These are phyloP conservation scores for Novumbra hubbsi DNA, from an alignment of 2,797 vertebrate genomes.

Conservation along the genomic window DNA sequence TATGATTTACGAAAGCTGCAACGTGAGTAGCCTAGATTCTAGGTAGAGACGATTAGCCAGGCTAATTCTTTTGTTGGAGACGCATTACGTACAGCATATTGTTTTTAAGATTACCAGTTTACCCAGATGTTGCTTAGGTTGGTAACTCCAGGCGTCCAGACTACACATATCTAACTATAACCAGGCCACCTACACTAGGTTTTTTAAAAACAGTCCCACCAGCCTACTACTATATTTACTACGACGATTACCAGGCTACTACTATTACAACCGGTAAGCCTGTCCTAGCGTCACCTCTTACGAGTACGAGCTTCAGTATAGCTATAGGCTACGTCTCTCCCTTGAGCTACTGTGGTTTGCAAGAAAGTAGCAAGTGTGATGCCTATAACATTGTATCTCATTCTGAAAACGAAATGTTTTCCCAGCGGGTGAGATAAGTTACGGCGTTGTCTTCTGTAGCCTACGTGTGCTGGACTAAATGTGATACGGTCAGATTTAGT, in stretches of 20 bases:
- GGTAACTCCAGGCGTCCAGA: constrained; percentile 33
- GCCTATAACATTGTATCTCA: constrained; percentile 26
- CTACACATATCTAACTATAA: constrained; percentile 22
- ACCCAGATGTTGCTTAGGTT: constrained; percentile 8
- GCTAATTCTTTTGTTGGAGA: constrained; percentile 69
- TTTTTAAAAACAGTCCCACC: constrained; percentile 16
- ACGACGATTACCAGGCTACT: constrained; percentile 48
- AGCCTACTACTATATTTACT: constrained; percentile 39
- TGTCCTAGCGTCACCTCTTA: constrained; percentile 73
- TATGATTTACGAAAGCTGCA: not conserved
- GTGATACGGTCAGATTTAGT: constrained; percentile 23
- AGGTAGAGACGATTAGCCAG: constrained; percentile 58
- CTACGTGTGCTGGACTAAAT: constrained; percentile 9
- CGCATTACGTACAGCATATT: constrained; percentile 44
- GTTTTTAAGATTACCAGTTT: constrained; percentile 59
- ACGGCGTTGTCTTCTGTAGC: constrained; percentile 13
- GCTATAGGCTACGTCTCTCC: constrained; percentile 39
- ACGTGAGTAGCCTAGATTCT: constrained; percentile 32
- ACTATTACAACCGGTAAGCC: constrained; percentile 43
- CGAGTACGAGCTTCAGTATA: constrained; percentile 18
- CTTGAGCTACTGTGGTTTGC: constrained; percentile 31
- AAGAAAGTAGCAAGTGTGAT: constrained; percentile 59
- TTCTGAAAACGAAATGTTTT: constrained; percentile 28
- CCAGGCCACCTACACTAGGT: not conserved
- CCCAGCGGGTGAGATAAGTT: constrained; percentile 32